Evolutionary conservation across 2,797 vertebrate species (phyloP), one percentile per base, ranked within the genome.

Genomic region (Dryobates pubescens): DNA sequence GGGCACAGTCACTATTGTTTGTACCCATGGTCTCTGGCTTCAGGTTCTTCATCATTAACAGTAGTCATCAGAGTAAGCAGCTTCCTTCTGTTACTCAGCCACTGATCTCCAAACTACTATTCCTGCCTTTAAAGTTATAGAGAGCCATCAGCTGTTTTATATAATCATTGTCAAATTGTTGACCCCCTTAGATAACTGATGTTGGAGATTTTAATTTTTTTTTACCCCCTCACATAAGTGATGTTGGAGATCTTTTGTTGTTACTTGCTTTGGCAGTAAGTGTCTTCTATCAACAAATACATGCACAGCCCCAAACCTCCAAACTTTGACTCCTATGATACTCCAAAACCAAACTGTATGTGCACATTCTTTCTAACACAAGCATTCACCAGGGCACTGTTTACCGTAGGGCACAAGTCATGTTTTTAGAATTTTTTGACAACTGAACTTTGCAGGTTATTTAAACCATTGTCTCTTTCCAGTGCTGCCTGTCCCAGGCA

Each of bases 361-460:
- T 47, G 41, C 24, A 2, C 61, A 68, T 53, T 83, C 54, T 75
- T 84, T 69, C 84, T 79, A 94, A 53, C 26, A 74, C 24, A 81
- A 87, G 47, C 47, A 80, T 71, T 77, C 51, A 64, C 49, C 70
- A 73, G 62, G 69, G 61, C 38, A 58, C 64, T 81, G 49, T 68
- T 92, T 83, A 81, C 30, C 75, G 51, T 51, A 73, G 38, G 34
- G 51, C 69, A 86, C 30, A 77, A 80, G 36, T 94, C 32, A 41
- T 88, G 47, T 6, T 88, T 82, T 82, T 16, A 76, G 29, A 15
- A 36, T 82, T 59, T 89, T 95, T 83, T 82, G 61, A 79, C 63
- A 79, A 78, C 34, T 78, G 49, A 93, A 82, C 32, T 92, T 85
- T 80, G 43, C 20, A 75, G 53, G 58, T 70, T 85, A 77, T 88